A percentile compares a stretch with the other conserved stretches of the same genome.
phyloP scores from a whole-genome alignment of 2,888 invertebrate genomes.

The Platynereis dumerilii region DNA sequence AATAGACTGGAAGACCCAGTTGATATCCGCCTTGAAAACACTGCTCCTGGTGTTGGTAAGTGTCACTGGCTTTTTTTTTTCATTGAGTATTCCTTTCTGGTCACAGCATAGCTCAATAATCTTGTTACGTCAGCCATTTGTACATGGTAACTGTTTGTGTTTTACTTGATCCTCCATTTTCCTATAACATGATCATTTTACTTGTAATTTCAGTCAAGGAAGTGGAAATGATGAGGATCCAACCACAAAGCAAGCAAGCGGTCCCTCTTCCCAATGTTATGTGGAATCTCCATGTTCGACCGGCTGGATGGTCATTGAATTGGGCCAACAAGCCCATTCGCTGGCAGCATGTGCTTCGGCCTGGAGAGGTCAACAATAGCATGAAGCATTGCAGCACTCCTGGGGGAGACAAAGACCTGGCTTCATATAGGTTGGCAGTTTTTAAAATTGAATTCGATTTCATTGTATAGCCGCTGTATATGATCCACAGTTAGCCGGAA shows the following conservation, averaged over 20 bases:
- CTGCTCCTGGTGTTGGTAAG: not conserved
- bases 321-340: conserved; percentile 69
- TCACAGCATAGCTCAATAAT: not conserved
- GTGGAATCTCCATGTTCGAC: conserved; percentile 78
- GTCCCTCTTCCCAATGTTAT: conserved; percentile 80
- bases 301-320: conserved; percentile 67
- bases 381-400: conserved; percentile 53
- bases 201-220: too few species aligned
- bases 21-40: conserved; percentile 73
- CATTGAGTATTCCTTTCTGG: too few species aligned
- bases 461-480: too few species aligned
- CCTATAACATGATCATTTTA: too few species aligned
- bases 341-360: conserved; percentile 70
- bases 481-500: not conserved
- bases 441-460: too few species aligned
- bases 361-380: conserved; percentile 63
- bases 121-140: not conserved
- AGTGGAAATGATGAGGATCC: conserved; percentile 25
- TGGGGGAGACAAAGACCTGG: not conserved
- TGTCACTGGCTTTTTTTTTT: too few species aligned
- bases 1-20: conserved; percentile 68
- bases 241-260: conserved; percentile 66
- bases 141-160: not conserved
- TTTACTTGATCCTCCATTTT: too few species aligned
- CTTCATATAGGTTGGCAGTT: conserved; percentile 46